These are phyloP conservation scores for Amphilophus citrinellus DNA, from an alignment of 2,113 vertebrate genomes.

Conservation along the genomic window DNA sequence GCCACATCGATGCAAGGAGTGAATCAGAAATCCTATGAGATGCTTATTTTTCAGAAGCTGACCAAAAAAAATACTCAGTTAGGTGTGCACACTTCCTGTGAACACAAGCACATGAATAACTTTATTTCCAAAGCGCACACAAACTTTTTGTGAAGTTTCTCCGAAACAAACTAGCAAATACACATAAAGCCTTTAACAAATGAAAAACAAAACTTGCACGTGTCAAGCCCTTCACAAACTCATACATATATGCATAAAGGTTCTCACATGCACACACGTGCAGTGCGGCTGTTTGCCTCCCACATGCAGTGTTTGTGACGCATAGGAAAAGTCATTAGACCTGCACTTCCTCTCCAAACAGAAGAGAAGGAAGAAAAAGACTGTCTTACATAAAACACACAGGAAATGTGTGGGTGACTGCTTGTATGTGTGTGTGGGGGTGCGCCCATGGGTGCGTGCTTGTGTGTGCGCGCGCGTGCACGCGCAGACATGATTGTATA, in stretches of 20 bases:
- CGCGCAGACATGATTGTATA: not conserved
- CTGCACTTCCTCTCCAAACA: constrained; percentile 75
- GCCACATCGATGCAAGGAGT: constrained; percentile 29
- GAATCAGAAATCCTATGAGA: constrained; percentile 37
- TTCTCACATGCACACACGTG: constrained; percentile 65
- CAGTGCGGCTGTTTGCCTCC: constrained; percentile 63
- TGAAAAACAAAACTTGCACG: constrained; percentile 40
- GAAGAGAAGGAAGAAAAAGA: constrained; percentile 70
- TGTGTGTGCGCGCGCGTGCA: not conserved
- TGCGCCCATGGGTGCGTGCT: no score
- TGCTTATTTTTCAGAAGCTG: constrained; percentile 20
- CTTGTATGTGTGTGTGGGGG: constrained; percentile 29
- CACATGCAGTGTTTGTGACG: constrained; percentile 72
- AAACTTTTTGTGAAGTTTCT: constrained; percentile 23
- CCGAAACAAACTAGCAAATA: constrained; percentile 27
- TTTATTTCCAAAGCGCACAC: constrained; percentile 12
- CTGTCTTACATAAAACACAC: constrained; percentile 71
- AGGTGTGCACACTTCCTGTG: constrained; percentile 20
- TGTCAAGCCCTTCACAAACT: constrained; percentile 38
- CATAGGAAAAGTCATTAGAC: constrained; percentile 78
- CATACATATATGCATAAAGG: constrained; percentile 58
- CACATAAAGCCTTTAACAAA: constrained; percentile 33
- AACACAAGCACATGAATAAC: constrained; percentile 8
- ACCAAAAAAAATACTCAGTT: constrained; percentile 12
- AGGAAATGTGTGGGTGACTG: constrained; percentile 78